Percentiles rank a stretch among this genome's conserved stretches.
Conservation (phyloP, 2,113 vertebrate genomes). For the Anser brachyrhynchus region DNA sequence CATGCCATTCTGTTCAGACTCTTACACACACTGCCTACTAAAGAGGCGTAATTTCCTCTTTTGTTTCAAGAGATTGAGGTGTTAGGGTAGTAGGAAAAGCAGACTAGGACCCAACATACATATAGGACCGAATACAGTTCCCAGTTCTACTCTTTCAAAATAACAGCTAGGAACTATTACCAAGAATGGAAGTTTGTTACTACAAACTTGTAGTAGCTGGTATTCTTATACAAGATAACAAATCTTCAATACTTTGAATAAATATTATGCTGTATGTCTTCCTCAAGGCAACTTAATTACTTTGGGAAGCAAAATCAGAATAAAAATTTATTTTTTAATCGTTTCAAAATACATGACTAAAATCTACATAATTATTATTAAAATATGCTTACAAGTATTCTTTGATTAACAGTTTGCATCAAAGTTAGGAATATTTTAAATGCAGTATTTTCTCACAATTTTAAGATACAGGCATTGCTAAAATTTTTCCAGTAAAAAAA, state of each 20-base stretch:
- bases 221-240: background rate
- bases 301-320: conserved; percentile 25
- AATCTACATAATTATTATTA: conserved; percentile 73
- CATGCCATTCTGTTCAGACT: background rate
- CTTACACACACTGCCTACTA: background rate
- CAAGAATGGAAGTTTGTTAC: background rate
- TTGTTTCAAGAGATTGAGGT: background rate
- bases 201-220: background rate
- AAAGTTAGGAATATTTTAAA: conserved; percentile 55
- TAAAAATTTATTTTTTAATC: conserved; percentile 62
- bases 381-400: conserved; percentile 73
- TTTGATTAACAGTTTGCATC: conserved; percentile 74
- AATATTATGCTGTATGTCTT: background rate
- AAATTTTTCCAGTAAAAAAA: conserved; percentile 62
- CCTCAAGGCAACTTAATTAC: background rate
- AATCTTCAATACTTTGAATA: background rate
- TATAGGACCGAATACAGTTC: background rate
- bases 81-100: background rate
- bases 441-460: conserved; percentile 73
- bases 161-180: background rate
- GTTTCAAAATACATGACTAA: conserved; percentile 63
- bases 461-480: conserved; percentile 65
- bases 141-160: background rate
- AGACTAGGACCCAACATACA: background rate
- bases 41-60: background rate